Evolutionary conservation across 2,888 invertebrate genomes (phyloP).

Genomic region (Synergus itoensis): DNA sequence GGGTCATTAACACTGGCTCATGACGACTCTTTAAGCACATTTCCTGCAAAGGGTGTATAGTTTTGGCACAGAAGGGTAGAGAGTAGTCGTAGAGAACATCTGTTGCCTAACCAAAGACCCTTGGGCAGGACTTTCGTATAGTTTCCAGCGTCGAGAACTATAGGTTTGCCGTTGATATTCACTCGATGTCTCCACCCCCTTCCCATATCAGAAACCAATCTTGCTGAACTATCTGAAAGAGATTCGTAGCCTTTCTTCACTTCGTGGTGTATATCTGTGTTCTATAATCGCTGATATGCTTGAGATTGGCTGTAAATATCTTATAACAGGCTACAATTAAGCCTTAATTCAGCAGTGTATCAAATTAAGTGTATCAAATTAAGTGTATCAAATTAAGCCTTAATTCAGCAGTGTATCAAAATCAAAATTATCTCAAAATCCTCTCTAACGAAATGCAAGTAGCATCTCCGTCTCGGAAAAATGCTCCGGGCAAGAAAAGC

Average conservation of each 20-base stretch:
- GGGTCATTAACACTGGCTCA: conserved; percentile 60
- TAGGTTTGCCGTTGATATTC: conserved; percentile 30
- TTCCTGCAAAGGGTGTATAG: conserved; percentile 57
- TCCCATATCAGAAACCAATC: conserved; percentile 17
- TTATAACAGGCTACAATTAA: neutral
- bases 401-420: neutral
- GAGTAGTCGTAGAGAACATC: conserved; percentile 71
- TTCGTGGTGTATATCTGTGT: neutral
- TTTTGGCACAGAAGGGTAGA: conserved; percentile 61
- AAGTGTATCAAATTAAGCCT: no score
- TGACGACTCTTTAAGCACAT: conserved; percentile 68
- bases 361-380: no score
- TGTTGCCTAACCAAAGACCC: conserved; percentile 62
- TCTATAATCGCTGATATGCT: neutral
- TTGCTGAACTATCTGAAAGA: conserved; percentile 36
- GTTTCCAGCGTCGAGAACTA: conserved; percentile 24
- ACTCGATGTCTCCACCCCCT: conserved; percentile 22
- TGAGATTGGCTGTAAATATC: neutral
- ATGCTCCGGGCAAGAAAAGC: conserved; percentile 21
- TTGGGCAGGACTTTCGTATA: conserved; percentile 12
- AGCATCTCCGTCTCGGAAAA: conserved; percentile 8
- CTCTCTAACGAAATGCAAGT: neutral
- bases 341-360: neutral
- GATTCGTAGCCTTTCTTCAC: conserved; percentile 7
- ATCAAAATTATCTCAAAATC: no score